Evolutionary conservation across 2,888 invertebrate species (phyloP).

Genomic region (Campoplex nolae): DNA sequence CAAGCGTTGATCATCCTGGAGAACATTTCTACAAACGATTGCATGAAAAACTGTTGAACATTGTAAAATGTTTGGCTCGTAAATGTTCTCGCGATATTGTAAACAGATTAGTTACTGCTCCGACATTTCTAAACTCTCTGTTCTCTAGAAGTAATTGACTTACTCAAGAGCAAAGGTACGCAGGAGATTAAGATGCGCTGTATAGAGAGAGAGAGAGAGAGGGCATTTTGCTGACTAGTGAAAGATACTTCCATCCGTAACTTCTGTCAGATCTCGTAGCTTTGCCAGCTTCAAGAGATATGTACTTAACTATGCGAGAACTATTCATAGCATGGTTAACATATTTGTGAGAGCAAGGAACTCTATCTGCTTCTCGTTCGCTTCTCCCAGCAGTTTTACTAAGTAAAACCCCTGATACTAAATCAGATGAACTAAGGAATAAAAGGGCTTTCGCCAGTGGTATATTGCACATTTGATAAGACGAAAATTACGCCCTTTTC

Average conservation of each 20-base stretch:
- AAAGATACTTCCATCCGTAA: constrained; percentile 37
- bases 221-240: not conserved
- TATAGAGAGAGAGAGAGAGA: not conserved
- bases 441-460: not conserved
- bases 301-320: constrained; percentile 78
- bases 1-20: not conserved
- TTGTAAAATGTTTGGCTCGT: not conserved
- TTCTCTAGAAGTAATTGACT: constrained; percentile 28
- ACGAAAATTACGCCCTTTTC: not conserved
- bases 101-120: not conserved
- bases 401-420: not conserved
- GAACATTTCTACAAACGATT: not conserved
- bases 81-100: not conserved
- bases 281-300: constrained; percentile 48
- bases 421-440: constrained; percentile 1
- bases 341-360: constrained; percentile 61
- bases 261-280: constrained; percentile 44
- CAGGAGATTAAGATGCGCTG: constrained; percentile 18
- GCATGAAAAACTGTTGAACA: not conserved
- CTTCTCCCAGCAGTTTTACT: not conserved
- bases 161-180: not conserved
- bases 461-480: not conserved
- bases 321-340: constrained; percentile 77
- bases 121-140: not conserved
- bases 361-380: constrained; percentile 12